Conservation (phyloP, 2,113 vertebrate species). For the Centropus unirufus region DNA sequence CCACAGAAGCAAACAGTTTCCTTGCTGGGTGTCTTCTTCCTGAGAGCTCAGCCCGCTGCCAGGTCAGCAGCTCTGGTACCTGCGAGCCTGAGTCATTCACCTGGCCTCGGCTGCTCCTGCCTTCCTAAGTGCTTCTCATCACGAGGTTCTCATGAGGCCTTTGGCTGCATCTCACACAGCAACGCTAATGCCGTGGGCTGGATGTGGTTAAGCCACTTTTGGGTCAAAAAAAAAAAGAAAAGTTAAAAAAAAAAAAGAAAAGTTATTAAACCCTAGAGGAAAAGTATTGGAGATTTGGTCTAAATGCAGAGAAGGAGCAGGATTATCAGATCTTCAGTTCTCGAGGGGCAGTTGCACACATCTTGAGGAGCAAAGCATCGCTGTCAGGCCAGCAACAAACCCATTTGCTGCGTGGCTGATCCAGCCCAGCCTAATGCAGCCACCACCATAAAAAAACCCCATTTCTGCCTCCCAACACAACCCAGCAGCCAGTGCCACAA, state of each 20-base stretch:
- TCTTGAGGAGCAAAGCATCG: neutral
- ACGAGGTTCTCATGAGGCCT: neutral
- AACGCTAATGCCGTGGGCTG: rapidly evolving
- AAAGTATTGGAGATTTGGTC: neutral
- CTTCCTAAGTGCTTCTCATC: neutral
- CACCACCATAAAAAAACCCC: neutral
- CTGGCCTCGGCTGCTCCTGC: rapidly evolving
- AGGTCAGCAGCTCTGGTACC: neutral
- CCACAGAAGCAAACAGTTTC: conserved; percentile 31
- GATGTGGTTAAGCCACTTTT: neutral
- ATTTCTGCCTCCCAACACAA: neutral
- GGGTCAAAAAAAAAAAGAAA: too few species aligned
- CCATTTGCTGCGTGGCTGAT: rapidly evolving
- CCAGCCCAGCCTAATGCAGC: neutral
- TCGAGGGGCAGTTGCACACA: rapidly evolving
- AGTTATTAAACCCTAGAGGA: neutral
- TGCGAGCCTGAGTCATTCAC: neutral
- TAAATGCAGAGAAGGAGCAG: neutral
- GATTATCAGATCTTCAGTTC: neutral
- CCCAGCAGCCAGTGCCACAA: rapidly evolving
- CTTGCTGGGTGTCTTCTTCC: neutral
- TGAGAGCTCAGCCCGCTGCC: neutral
- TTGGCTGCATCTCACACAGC: rapidly evolving
- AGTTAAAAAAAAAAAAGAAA: neutral
- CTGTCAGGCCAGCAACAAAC: neutral